Base-by-base conservation (phyloP, 2,888 invertebrate species). In the Itoplectis maculator region DNA sequence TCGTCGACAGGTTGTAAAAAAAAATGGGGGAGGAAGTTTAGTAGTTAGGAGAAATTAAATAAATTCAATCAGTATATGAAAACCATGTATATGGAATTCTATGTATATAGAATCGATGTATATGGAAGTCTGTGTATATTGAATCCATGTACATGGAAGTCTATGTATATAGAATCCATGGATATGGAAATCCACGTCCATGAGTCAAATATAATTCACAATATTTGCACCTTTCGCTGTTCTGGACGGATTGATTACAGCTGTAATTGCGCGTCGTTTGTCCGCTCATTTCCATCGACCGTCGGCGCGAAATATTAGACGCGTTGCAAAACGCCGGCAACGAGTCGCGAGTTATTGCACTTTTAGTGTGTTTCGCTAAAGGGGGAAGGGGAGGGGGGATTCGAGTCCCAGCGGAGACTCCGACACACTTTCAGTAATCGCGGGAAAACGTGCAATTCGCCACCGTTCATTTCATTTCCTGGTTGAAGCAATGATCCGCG, bases 391-490 rank as follows among this genome's bases (percentile, higher is more conserved):
- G 54, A 23, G n/a, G 59, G 49, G 65, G 9, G 37, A 45, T 79
- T 73, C 15, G 59, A 73, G 61, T 61, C 59, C 35, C 45, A 73
- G 47, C 72, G 47, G 59, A 29, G 29, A 29, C 72, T 61, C 47
- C 73, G 89, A 86, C 88, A 88, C 87, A 88, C 88, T 90, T 90
- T 87, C 88, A 81, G 88, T 86, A 88, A 88, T 88, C 88, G 86
- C 89, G 89, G 87, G 89, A 91, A 91, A 91, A 89, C 90, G 88
- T 90, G 90, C 90, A 90, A 91, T 90, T 90, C 88, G 83, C 87
- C 82, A 85, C 83, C 84, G 86, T 86, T 88, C 86, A 83, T 89
- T 90, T 88, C 87, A 88, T 91, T 92, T 91, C 92, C 91, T 91
- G 92, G 90, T 91, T 90, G 88, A 87, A 88, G 87, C 85, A 86